Percentiles rank a stretch among this genome's conserved stretches.
Conservation (phyloP, 2,113 vertebrate species). For the Tenrec ecaudatus region DNA sequence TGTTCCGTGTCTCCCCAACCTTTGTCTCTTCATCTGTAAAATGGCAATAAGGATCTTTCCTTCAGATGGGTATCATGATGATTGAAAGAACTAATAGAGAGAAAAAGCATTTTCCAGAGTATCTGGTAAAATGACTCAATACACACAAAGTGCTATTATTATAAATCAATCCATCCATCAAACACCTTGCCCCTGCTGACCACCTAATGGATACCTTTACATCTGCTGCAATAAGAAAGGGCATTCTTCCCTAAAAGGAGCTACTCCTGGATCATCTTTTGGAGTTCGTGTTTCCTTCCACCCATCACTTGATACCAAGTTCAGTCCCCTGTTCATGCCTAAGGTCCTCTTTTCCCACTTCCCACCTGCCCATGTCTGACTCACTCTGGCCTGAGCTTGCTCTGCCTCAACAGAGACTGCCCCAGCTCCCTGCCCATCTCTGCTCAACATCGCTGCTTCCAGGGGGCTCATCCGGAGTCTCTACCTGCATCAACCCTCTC, state of each 20-base stretch:
- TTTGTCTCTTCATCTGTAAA: constrained; percentile 22
- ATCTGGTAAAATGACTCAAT: not conserved
- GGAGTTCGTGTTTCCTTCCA: not conserved
- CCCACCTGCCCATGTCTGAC: not conserved
- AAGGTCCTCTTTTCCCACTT: not conserved
- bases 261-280: not conserved
- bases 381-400: not conserved
- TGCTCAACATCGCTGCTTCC: not conserved
- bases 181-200: not conserved
- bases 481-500: not conserved
- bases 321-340: not conserved
- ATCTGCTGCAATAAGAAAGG: not conserved
- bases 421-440: no score
- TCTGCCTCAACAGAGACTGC: not conserved
- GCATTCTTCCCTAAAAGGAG: constrained; percentile 30
- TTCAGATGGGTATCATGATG: not conserved
- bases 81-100: constrained; percentile 17
- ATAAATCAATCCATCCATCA: not conserved
- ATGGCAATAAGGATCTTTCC: not conserved
- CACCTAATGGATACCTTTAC: not conserved
- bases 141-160: not conserved
- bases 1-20: constrained; percentile 4
- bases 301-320: not conserved
- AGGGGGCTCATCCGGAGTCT: not conserved
- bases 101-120: constrained; percentile 11